Percentiles rank a stretch among this genome's conserved stretches.
Evolutionary conservation across 2,888 invertebrate species (phyloP).

Genomic region (Amiota communis): DNA sequence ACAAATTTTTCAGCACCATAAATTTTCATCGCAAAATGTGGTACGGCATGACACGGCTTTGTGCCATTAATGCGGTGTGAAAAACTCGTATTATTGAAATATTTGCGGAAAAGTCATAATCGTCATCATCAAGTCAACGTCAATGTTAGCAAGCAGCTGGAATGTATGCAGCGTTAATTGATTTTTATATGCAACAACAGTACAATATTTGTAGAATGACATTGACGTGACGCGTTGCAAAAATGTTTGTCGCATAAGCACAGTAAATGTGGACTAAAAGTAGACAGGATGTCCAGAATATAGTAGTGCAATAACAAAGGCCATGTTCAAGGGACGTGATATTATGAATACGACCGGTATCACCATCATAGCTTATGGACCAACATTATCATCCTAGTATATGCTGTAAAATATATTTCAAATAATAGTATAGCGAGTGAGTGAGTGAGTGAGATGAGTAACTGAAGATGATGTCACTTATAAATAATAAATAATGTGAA

Average conservation of each 20-base stretch:
- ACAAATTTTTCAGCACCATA: not conserved
- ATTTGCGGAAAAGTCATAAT: conserved; percentile 1
- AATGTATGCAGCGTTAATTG: conserved; percentile 19
- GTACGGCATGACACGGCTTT: not conserved
- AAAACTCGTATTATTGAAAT: conserved; percentile 18
- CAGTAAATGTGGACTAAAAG: not conserved
- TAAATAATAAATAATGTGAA: conserved; percentile 53
- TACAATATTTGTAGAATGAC: not conserved
- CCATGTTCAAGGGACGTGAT: too few species aligned
- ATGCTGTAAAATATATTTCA: not conserved
- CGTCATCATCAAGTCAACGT: not conserved
- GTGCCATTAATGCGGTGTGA: conserved; percentile 6
- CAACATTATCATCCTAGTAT: too few species aligned
- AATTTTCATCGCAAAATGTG: not conserved
- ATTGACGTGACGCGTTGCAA: not conserved
- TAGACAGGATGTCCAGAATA: not conserved
- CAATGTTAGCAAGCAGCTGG: not conserved
- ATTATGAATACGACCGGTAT: too few species aligned
- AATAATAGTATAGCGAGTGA: not conserved
- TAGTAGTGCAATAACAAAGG: not conserved
- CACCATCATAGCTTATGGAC: too few species aligned
- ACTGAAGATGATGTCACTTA: conserved; percentile 35
- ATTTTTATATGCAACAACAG: not conserved
- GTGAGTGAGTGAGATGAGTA: too few species aligned
- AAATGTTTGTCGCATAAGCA: conserved; percentile 13